phyloP scores from a whole-genome alignment of 1,140 invertebrate species.

The Dolichoris vasculosae region DNA sequence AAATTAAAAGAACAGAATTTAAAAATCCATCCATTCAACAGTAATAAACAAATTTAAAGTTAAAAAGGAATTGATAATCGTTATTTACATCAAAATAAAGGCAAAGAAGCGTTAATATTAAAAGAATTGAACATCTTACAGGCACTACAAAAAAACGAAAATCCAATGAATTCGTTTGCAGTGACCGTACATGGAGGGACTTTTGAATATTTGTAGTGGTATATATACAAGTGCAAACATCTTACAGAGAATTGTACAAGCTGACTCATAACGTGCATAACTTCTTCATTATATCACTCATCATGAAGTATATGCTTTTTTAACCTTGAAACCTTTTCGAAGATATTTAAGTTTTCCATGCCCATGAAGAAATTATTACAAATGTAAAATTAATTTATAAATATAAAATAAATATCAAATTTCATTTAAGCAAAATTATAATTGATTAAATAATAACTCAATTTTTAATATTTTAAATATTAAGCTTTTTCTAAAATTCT shows the following conservation, averaged over 20 bases:
- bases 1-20: background rate
- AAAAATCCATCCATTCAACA: background rate
- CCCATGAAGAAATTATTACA: background rate
- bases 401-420: no score
- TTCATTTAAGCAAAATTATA: no score
- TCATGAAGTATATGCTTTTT: constrained; percentile 24
- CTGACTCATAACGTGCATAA: constrained; percentile 62
- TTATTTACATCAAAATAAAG: background rate
- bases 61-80: background rate
- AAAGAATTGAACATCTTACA: background rate
- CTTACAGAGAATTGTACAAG: background rate
- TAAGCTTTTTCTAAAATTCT: no score
- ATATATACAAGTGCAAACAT: background rate
- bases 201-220: background rate
- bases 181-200: constrained; percentile 19
- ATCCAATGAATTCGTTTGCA: background rate
- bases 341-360: background rate
- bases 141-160: constrained; percentile 11
- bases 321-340: background rate
- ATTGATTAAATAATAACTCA: no score
- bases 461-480: no score
- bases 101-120: background rate
- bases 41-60: background rate
- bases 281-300: constrained; percentile 63
- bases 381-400: no score